Evolutionary conservation across 2,888 invertebrate genomes (phyloP).

Genomic region (Chaitophorus viminalis): DNA sequence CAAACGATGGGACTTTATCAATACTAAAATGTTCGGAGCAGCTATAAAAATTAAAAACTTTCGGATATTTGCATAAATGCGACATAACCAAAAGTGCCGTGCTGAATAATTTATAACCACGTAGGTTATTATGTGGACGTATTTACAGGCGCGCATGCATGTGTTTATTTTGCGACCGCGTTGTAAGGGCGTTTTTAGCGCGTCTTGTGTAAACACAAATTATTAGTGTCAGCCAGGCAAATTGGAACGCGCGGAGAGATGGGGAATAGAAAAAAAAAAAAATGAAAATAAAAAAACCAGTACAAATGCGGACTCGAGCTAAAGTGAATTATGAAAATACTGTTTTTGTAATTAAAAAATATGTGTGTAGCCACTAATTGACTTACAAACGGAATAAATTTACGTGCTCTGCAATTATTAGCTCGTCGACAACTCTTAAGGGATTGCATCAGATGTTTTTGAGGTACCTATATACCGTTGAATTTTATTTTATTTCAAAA

Average conservation of each 20-base stretch:
- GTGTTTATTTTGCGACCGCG: constrained; percentile 53
- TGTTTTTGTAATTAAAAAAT: constrained; percentile 50
- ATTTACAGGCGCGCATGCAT: constrained; percentile 27
- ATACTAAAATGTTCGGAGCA: constrained; percentile 30
- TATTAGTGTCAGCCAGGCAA: constrained; percentile 29
- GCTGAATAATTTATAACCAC: constrained; percentile 54
- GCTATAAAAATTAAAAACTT: constrained; percentile 50
- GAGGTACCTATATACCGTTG: not conserved
- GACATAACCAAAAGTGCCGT: constrained; percentile 38
- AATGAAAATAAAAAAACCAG: not conserved
- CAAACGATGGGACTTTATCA: constrained; percentile 30
- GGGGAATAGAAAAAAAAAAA: not conserved
- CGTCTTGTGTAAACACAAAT: constrained; percentile 51
- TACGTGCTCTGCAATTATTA: constrained; percentile 20
- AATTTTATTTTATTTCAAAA: not conserved
- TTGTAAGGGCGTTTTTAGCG: constrained; percentile 43
- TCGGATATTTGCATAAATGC: constrained; percentile 51
- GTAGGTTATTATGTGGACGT: constrained; percentile 43
- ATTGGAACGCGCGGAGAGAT: not conserved
- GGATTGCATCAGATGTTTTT: constrained; percentile 31
- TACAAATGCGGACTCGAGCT: constrained; percentile 6
- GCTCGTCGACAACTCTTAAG: constrained; percentile 30
- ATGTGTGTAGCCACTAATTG: constrained; percentile 24
- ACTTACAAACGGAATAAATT: constrained; percentile 26
- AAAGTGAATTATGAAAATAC: constrained; percentile 41